Percentiles rank a stretch among this genome's conserved stretches.
phyloP scores from a whole-genome alignment of 2,113 vertebrate genomes.

The Passer domesticus region DNA sequence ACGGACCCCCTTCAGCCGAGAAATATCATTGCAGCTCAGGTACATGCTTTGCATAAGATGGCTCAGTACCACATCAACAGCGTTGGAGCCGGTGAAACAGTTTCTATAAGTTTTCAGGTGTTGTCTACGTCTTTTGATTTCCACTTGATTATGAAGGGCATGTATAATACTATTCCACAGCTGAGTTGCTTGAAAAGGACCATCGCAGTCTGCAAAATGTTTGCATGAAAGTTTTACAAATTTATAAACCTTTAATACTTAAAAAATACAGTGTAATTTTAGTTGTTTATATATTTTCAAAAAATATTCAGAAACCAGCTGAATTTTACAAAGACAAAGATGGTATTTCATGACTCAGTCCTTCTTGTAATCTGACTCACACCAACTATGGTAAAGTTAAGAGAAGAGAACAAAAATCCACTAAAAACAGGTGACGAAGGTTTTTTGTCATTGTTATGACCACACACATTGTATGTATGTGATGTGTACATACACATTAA shows the following conservation, averaged over 20 bases:
- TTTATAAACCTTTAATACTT: neutral
- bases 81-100: slow-evolving; percentile 83
- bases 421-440: rapidly evolving
- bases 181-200: slow-evolving; percentile 84
- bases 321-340: neutral
- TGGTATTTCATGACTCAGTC: neutral
- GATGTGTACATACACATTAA: too few species aligned
- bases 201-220: slow-evolving; percentile 65
- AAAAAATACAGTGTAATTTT: neutral
- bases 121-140: slow-evolving; percentile 77
- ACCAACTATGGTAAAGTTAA: neutral
- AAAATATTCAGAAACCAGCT: neutral
- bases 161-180: slow-evolving; percentile 85
- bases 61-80: slow-evolving; percentile 83
- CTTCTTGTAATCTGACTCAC: neutral
- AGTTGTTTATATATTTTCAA: neutral
- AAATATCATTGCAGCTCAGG: slow-evolving; percentile 82
- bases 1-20: slow-evolving; percentile 78
- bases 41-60: slow-evolving; percentile 86
- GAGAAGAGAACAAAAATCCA: neutral
- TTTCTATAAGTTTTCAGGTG: slow-evolving; percentile 76
- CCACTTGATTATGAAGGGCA: slow-evolving; percentile 80
- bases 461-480: rapidly evolving
- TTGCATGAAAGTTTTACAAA: neutral
- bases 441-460: neutral